Base-by-base conservation (phyloP, 2,113 vertebrate genomes). In the Brevimyrus niger region DNA sequence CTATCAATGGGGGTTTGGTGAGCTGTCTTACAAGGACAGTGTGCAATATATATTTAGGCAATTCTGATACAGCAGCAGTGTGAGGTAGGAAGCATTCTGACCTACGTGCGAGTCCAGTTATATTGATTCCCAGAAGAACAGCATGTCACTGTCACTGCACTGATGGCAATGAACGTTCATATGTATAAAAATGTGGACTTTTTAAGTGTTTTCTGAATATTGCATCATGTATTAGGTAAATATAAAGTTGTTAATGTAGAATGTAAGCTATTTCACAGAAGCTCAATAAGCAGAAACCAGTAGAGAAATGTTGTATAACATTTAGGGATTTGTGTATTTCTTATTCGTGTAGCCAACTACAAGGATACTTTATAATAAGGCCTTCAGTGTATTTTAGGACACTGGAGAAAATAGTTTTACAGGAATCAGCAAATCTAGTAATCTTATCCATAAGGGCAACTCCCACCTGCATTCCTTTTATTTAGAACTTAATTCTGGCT, bases 371-470 rank as follows among this genome's bases (percentile, higher is more conserved):
- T 11, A 84, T 84, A 84, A 10, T 23, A 84, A 10, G 42, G 38
- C 82, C 44, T 47, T 84, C 42, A 47, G 82, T 84, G 82, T 84
- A 50, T 53, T 87, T 87, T 53, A 38, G 48, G n/a, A 87, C 82
- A 47, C 2, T 84, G 50, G 27, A 87, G 27, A 53, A 31, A 87
- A 87, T 87, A 11, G 47, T 53, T 46, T 47, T 35, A 51, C 50
- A 31, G 47, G 10, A 53, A 53, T 51, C 85, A 53, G 46, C 23
- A 87, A 87, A 87, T 47, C 47, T 53, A 86, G 46, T 53, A 87
- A 87, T 87, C 47, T 53, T 87, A 87, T 87, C 47, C 47, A 53
- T 86, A 31, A 50, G 85, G 85, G 85, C 38, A 55, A 53, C 48
- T 51, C 85, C 27, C 85, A 86, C 48, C 46, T 31, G 48, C 84